A percentile compares a stretch with the other conserved stretches of the same genome.
Evolutionary conservation across 2,113 vertebrate species (phyloP).

Genomic region (Mustela nigripes): DNA sequence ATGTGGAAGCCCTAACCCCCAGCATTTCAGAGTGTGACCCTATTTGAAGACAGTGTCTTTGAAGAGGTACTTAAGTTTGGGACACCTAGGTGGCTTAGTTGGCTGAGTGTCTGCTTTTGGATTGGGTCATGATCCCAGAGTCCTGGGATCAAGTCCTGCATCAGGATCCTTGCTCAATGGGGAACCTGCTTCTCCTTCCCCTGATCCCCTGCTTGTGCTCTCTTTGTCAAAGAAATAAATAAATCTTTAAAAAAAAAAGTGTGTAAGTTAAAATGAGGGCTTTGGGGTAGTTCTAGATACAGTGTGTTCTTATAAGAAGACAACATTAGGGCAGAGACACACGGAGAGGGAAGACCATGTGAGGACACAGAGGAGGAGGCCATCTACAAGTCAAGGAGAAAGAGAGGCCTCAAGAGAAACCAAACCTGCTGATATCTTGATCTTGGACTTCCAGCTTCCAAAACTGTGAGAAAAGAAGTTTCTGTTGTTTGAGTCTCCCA

Average conservation of each 20-base stretch:
- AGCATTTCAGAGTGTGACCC: background rate
- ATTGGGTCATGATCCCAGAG: background rate
- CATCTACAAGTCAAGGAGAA: background rate
- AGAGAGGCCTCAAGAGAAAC: background rate
- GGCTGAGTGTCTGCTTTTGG: background rate
- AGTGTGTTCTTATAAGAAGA: background rate
- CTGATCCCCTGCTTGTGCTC: too few relatives aligned
- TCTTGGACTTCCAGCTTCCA: background rate
- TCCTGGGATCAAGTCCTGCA: background rate
- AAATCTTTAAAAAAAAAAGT: background rate
- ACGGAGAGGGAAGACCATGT: accelerated
- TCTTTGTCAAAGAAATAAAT: background rate
- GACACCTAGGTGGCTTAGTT: background rate
- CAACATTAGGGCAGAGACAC: background rate
- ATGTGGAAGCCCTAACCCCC: background rate
- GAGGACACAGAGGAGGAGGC: accelerated
- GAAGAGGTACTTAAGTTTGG: background rate
- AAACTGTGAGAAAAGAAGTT: background rate
- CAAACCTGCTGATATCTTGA: background rate
- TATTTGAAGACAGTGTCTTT: background rate
- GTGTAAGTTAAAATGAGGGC: background rate
- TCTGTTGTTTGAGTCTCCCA: background rate
- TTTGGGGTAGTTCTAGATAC: background rate
- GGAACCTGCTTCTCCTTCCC: background rate
- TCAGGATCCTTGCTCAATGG: background rate